phyloP scores from a whole-genome alignment of 2,888 invertebrate species.

The Netelia fuscicornis region DNA sequence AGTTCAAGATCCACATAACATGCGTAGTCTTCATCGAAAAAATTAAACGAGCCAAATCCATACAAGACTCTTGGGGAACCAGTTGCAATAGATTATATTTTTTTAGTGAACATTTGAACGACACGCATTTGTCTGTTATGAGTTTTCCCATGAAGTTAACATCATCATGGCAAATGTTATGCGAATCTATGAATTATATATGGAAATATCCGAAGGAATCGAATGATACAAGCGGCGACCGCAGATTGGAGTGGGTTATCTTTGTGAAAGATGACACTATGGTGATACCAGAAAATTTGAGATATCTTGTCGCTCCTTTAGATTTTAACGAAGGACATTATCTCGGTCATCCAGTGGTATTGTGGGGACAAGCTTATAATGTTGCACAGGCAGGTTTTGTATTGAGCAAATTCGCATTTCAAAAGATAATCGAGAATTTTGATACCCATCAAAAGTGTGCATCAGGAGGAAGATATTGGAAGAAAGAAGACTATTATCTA shows the following conservation, averaged over 20 bases:
- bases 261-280: slow-evolving; percentile 86
- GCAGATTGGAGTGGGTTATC: slow-evolving; percentile 85
- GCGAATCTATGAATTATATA: slow-evolving; percentile 83
- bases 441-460: slow-evolving; percentile 84
- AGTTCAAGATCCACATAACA: slow-evolving; percentile 82
- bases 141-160: slow-evolving; percentile 78
- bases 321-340: slow-evolving; percentile 85
- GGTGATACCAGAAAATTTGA: slow-evolving; percentile 86
- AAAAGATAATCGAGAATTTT: slow-evolving; percentile 83
- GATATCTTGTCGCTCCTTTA: slow-evolving; percentile 85
- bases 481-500: slow-evolving; percentile 87
- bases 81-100: slow-evolving; percentile 82
- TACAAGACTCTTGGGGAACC: slow-evolving; percentile 84
- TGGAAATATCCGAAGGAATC: slow-evolving; percentile 72
- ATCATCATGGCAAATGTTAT: slow-evolving; percentile 85
- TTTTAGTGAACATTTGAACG: slow-evolving; percentile 76
- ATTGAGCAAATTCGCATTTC: slow-evolving; percentile 85
- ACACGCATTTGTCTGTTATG: slow-evolving; percentile 75
- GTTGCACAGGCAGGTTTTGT: slow-evolving; percentile 86
- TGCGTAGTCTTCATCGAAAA: slow-evolving; percentile 85
- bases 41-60: slow-evolving; percentile 82
- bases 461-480: slow-evolving; percentile 86
- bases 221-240: slow-evolving; percentile 44
- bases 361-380: slow-evolving; percentile 87
- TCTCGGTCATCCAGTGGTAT: slow-evolving; percentile 86